A percentile compares a stretch with the other conserved stretches of the same genome.
Conservation (phyloP, 1,140 invertebrate genomes). For the Berghia stephanieae region DNA sequence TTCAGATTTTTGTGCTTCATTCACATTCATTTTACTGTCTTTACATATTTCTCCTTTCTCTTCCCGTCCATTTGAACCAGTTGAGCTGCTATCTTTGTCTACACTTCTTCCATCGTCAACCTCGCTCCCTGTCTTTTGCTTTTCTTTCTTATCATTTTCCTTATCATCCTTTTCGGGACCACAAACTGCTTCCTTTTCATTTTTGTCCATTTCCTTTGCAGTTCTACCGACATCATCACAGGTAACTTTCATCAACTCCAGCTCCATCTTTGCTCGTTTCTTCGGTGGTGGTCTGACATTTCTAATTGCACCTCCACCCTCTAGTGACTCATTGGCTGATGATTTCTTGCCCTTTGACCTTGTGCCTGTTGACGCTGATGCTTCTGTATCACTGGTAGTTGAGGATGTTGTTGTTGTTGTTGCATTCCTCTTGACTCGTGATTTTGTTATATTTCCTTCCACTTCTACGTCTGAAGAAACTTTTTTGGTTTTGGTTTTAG, state of each 20-base stretch:
- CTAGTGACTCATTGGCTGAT: background rate
- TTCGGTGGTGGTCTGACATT: conserved; percentile 56
- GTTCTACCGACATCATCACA: conserved; percentile 35
- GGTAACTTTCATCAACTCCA: conserved; percentile 44
- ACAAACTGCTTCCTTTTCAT: background rate
- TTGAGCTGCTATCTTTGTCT: too few relatives aligned
- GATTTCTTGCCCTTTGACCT: conserved; percentile 13
- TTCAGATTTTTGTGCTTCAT: too few relatives aligned
- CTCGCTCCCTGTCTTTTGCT: background rate
- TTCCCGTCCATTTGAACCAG: too few relatives aligned
- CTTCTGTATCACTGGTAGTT: conserved; percentile 33
- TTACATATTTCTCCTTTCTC: too few relatives aligned
- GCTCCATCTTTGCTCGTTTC: conserved; percentile 54
- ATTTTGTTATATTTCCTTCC: too few relatives aligned
- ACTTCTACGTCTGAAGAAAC: too few relatives aligned
- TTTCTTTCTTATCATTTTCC: background rate
- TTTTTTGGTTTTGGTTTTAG: too few relatives aligned
- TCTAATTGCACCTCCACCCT: background rate
- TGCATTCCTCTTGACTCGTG: too few relatives aligned
- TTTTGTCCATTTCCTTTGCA: conserved; percentile 28
- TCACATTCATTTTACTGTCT: too few relatives aligned
- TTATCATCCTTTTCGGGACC: too few relatives aligned
- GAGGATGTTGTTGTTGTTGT: too few relatives aligned
- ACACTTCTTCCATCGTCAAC: too few relatives aligned
- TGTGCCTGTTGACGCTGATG: background rate